Base-by-base conservation (phyloP, 1,140 invertebrate species). In the Musca vetustissima region DNA sequence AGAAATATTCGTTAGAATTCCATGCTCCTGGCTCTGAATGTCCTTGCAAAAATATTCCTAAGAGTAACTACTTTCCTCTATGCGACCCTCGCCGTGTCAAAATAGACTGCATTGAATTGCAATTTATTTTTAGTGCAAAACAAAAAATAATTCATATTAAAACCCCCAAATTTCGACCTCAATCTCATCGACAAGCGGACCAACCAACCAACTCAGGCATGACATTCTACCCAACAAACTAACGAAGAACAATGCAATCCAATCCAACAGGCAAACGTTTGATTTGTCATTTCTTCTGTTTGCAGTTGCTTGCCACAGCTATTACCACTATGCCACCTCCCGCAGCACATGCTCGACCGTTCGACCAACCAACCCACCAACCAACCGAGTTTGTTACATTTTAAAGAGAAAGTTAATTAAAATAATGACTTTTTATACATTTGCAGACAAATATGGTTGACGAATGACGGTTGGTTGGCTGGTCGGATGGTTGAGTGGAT, bases 341-440 rank as follows among this genome's bases (percentile, higher is more conserved):
- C 32, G 24, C 24, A 13, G 19, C 32, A 8, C 2, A 19, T 24
- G 64, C 21, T 2, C 17, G 32, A 14, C 3, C 13, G 32, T n/a
- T 7, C 47, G 13, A 59, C 1, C 43, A 13, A 49, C 17, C 43
- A 14, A n/a, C 24, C 13, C 15, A 6, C 0, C 64, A 22, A 15
- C 50, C 50, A 43, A 47, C 21, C 15, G 47, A 4, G 47, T 52
- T 53, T 36, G 50, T 65, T 61, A 61, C 57, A 61, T 47, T 71
- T 66, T 78, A 71, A 77, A 80, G 78, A 73, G 75, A 80, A 80
- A 80, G 78, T 80, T 80, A 80, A 80, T 80, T 80, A 80, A 80
- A 80, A 80, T 80, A 80, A 80, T 80, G 75, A 78, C 76, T 76
- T 80, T 77, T 74, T 71, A 70, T 77, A 73, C 70, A 72, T 72